phyloP scores from a whole-genome alignment of 2,797 vertebrate genomes.

The Hephaestus fuliginosus region DNA sequence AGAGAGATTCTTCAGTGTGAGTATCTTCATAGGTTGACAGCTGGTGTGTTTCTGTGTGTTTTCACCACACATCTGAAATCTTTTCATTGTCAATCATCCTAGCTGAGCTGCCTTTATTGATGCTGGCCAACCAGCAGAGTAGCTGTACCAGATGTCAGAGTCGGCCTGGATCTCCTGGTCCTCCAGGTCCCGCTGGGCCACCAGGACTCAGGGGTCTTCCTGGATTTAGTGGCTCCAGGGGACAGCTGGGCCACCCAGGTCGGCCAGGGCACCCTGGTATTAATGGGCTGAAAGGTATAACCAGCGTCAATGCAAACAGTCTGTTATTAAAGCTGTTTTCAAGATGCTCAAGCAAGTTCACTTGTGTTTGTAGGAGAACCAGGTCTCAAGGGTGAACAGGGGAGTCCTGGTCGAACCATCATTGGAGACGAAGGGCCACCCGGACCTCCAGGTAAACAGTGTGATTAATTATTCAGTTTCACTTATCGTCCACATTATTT shows the following conservation, averaged over 20 bases:
- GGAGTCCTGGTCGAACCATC: slow-evolving; percentile 89
- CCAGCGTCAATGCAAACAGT: neutral
- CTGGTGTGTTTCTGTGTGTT: slow-evolving; percentile 27
- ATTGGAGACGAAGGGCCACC: slow-evolving; percentile 91
- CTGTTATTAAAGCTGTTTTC: slow-evolving; percentile 1
- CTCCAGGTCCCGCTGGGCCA: slow-evolving; percentile 88
- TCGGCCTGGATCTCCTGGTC: slow-evolving; percentile 86
- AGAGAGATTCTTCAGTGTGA: slow-evolving; percentile 94
- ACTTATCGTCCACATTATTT: neutral
- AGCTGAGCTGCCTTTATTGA: slow-evolving; percentile 92
- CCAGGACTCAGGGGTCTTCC: slow-evolving; percentile 91
- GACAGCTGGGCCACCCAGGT: slow-evolving; percentile 88
- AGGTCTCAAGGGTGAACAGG: slow-evolving; percentile 91
- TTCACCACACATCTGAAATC: slow-evolving; percentile 13
- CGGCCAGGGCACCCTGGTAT: slow-evolving; percentile 88
- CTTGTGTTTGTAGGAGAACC: slow-evolving; percentile 86
- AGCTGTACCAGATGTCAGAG: slow-evolving; percentile 90
- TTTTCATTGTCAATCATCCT: slow-evolving; percentile 54
- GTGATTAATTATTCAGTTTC: neutral
- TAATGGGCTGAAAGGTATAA: slow-evolving; percentile 91
- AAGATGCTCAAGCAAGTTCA: neutral
- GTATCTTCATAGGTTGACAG: slow-evolving; percentile 67
- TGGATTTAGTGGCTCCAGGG: slow-evolving; percentile 89
- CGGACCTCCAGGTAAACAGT: slow-evolving; percentile 90
- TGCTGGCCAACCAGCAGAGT: slow-evolving; percentile 89